Percentiles rank a stretch among this genome's conserved stretches.
Conservation (phyloP, 2,113 vertebrate genomes). For the Larimichthys crocea region DNA sequence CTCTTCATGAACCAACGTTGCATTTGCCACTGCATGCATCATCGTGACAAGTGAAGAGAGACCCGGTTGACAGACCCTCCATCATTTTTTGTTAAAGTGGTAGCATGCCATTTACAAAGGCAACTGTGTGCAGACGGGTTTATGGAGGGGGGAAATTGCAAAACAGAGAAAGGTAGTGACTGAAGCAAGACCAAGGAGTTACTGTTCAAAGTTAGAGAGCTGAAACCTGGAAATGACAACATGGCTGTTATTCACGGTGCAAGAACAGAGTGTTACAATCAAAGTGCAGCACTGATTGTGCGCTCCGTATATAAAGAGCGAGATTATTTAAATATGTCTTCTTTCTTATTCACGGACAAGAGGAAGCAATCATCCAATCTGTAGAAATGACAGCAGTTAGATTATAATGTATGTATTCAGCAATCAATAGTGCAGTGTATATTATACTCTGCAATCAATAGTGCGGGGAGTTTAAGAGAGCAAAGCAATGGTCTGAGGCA, state of each 20-base stretch:
- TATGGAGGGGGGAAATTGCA: not conserved
- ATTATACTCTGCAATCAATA: slow-evolving; percentile 45
- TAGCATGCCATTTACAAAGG: not conserved
- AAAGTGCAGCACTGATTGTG: not conserved
- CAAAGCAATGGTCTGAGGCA: slow-evolving; percentile 14
- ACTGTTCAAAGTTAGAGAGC: not conserved
- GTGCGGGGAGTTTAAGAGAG: slow-evolving; percentile 15
- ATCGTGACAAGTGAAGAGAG: slow-evolving; percentile 42
- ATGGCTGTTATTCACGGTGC: not conserved
- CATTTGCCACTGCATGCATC: slow-evolving; percentile 25
- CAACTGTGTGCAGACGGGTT: not conserved
- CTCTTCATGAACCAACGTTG: not conserved
- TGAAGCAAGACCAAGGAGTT: slow-evolving; percentile 26
- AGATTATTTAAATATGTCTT: slow-evolving; percentile 16
- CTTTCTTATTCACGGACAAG: not conserved
- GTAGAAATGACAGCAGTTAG: slow-evolving; percentile 21
- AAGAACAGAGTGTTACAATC: slow-evolving; percentile 10
- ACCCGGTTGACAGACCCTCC: not conserved
- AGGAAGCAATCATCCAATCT: slow-evolving; percentile 22
- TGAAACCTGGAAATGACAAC: slow-evolving; percentile 26
- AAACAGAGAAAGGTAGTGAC: not conserved
- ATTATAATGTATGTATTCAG: slow-evolving; percentile 46
- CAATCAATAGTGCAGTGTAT: slow-evolving; percentile 43
- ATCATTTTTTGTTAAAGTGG: slow-evolving; percentile 26
- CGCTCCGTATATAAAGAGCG: not conserved